These are phyloP conservation scores for Cheilosia soror DNA, from an alignment of 2,888 invertebrate species.

Conservation along the genomic window DNA sequence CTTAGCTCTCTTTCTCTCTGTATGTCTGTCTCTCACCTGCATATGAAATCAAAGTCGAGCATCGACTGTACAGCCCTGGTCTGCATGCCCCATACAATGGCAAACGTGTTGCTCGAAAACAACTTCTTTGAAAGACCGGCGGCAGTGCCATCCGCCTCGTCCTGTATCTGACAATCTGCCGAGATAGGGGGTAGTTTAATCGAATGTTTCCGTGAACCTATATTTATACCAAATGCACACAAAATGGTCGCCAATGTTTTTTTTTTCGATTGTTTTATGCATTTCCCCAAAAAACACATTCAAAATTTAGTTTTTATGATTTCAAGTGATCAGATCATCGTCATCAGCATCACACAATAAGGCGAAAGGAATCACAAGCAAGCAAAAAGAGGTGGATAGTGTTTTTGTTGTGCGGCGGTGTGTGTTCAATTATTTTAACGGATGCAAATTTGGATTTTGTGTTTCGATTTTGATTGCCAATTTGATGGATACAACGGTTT, in stretches of 20 bases:
- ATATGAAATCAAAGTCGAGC: slow-evolving; percentile 84
- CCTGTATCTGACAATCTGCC: slow-evolving; percentile 81
- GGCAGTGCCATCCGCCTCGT: slow-evolving; percentile 77
- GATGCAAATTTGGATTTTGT: slow-evolving; percentile 55
- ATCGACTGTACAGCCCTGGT: slow-evolving; percentile 94
- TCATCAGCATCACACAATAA: slow-evolving; percentile 27
- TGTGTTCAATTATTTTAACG: slow-evolving; percentile 30
- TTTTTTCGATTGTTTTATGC: slow-evolving; percentile 36
- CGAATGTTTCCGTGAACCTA: slow-evolving; percentile 82
- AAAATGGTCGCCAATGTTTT: slow-evolving; percentile 66
- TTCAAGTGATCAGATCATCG: slow-evolving; percentile 27
- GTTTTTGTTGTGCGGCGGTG: not conserved
- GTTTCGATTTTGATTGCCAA: slow-evolving; percentile 43
- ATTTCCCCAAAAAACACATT: slow-evolving; percentile 61
- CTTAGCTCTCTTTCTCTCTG: not conserved
- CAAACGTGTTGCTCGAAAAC: slow-evolving; percentile 93
- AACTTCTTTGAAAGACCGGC: slow-evolving; percentile 85
- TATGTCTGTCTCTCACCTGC: slow-evolving; percentile 80
- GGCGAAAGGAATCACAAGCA: slow-evolving; percentile 24
- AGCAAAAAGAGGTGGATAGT: slow-evolving; percentile 15
- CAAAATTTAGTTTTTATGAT: slow-evolving; percentile 31
- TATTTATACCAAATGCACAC: slow-evolving; percentile 76
- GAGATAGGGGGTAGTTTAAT: slow-evolving; percentile 84
- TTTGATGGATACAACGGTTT: slow-evolving; percentile 21
- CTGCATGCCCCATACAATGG: slow-evolving; percentile 99